phyloP scores from a whole-genome alignment of 2,113 vertebrate genomes.

The Ctenomys sociabilis region DNA sequence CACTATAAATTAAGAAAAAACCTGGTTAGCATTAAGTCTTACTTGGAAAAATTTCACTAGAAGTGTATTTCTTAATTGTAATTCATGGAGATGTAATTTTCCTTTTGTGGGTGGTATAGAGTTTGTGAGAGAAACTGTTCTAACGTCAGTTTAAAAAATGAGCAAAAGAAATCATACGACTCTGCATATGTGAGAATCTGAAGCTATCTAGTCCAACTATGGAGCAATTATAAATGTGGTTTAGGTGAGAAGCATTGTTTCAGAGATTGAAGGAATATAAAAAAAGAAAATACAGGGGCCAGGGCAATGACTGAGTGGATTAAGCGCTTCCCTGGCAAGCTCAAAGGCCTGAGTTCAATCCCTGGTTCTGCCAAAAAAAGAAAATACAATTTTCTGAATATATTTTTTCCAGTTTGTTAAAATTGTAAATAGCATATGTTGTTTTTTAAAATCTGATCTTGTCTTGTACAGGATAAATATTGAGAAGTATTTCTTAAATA shows the following conservation, averaged over 20 bases:
- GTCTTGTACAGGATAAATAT: background rate
- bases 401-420: background rate
- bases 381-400: slow-evolving; percentile 43
- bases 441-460: slow-evolving; percentile 33
- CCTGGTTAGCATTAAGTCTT: slow-evolving; percentile 15
- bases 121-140: slow-evolving; percentile 24
- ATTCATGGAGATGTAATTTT: slow-evolving; percentile 34
- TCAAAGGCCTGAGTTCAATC: no score
- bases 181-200: background rate
- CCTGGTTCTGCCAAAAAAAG: no score
- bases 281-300: no score
- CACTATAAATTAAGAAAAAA: background rate
- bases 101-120: background rate
- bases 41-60: background rate
- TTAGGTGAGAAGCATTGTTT: slow-evolving; percentile 38
- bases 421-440: slow-evolving; percentile 31
- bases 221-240: background rate
- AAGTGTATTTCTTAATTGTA: slow-evolving; percentile 19
- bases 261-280: background rate
- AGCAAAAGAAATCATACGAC: background rate
- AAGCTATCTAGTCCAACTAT: background rate
- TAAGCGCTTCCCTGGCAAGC: no score
- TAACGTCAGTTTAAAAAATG: slow-evolving; percentile 9
- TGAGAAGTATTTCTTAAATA: slow-evolving; percentile 8
- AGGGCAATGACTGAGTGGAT: no score